Conservation (phyloP, 2,113 vertebrate genomes). For the Lipophrys pholis region DNA sequence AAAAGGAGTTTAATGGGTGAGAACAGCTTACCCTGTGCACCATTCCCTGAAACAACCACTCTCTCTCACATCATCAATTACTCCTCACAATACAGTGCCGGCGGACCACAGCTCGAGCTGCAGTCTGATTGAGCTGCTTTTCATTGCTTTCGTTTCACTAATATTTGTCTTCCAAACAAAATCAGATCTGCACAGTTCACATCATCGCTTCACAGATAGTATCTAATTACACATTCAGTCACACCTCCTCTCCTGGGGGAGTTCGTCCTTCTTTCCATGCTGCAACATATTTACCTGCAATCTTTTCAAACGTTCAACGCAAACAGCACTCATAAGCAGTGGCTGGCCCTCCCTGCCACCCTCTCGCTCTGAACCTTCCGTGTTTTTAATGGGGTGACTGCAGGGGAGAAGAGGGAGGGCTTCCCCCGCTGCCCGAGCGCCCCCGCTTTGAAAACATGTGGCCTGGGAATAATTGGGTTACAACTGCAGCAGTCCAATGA, state of each 20-base stretch:
- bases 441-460: conserved; percentile 65
- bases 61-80: conserved; percentile 46
- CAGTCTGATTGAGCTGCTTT: neutral
- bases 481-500: conserved; percentile 55
- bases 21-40: neutral
- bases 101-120: conserved; percentile 22
- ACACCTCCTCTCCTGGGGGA: neutral
- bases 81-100: too few species aligned
- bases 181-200: accelerated
- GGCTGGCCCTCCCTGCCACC: conserved; percentile 16
- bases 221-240: neutral
- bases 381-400: conserved; percentile 58
- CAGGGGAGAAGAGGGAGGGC: conserved; percentile 40
- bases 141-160: neutral
- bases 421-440: conserved; percentile 41
- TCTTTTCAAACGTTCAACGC: too few species aligned
- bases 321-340: too few species aligned
- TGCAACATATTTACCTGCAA: too few species aligned
- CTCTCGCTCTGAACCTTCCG: neutral
- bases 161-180: neutral
- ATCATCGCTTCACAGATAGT: too few species aligned
- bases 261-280: neutral
- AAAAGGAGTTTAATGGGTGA: conserved; percentile 1
- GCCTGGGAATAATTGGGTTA: conserved; percentile 70
- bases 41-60: conserved; percentile 19